Evolutionary conservation across 2,888 invertebrate genomes (phyloP).

Genomic region (Pterobdella sp.): DNA sequence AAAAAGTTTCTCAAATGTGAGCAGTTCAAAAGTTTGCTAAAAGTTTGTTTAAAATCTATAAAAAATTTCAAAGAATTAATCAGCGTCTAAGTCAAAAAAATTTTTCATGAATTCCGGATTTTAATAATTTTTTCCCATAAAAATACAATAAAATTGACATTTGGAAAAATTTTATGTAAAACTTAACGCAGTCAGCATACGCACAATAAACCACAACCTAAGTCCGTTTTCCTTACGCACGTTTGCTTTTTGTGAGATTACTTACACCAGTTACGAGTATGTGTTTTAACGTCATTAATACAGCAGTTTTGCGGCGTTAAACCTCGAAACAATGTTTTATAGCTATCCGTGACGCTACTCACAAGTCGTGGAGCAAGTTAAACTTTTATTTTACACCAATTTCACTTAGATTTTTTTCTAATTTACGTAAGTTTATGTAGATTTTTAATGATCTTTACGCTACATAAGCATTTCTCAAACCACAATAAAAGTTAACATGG

Average conservation of each 20-base stretch:
- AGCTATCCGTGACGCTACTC: not conserved
- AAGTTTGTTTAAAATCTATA: too few species aligned
- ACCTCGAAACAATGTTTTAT: slow-evolving; percentile 15
- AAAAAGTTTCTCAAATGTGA: too few species aligned
- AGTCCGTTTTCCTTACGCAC: slow-evolving; percentile 2
- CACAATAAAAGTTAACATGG: too few species aligned
- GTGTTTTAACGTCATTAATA: slow-evolving; percentile 11
- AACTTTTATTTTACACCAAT: slow-evolving; percentile 1
- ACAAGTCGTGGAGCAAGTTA: not conserved
- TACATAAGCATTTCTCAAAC: too few species aligned
- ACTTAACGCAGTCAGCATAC: not conserved
- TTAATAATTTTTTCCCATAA: too few species aligned
- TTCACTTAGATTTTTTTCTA: not conserved
- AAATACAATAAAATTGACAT: too few species aligned
- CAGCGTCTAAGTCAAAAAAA: too few species aligned
- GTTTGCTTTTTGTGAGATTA: slow-evolving; percentile 13
- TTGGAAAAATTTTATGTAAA: slow-evolving; percentile 4
- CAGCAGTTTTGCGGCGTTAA: slow-evolving; percentile 10
- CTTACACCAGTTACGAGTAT: slow-evolving; percentile 2
- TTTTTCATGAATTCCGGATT: too few species aligned
- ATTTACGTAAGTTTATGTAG: slow-evolving; percentile 5
- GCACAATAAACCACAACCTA: slow-evolving; percentile 3
- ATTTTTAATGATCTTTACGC: slow-evolving; percentile 8
- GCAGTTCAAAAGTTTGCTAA: too few species aligned
- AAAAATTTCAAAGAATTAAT: too few species aligned